Conservation (phyloP, 1,140 invertebrate species). For the Sminthurinus signatus region DNA sequence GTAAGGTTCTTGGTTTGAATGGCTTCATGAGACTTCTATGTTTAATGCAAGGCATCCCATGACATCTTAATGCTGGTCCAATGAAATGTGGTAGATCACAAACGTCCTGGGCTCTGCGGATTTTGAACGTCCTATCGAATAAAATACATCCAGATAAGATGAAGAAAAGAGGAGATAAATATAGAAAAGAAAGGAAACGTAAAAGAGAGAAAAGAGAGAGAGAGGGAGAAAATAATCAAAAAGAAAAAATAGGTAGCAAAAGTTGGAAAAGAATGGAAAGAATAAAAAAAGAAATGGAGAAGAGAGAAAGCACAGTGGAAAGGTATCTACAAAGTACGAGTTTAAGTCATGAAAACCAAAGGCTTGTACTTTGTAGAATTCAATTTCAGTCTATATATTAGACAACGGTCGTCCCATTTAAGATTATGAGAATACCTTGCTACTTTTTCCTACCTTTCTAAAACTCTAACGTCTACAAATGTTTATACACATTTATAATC, state of each 20-base stretch:
- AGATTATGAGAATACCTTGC: neutral
- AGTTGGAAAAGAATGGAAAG: no score
- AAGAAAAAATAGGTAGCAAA: no score
- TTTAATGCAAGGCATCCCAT: slow-evolving; percentile 30
- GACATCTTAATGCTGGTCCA: slow-evolving; percentile 25
- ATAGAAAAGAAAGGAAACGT: neutral
- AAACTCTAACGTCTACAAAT: no score
- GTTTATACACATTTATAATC: no score
- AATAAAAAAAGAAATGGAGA: no score
- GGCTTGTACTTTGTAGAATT: neutral
- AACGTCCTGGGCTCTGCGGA: slow-evolving; percentile 15
- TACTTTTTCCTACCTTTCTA: no score
- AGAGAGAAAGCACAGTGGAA: no score
- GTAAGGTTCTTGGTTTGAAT: slow-evolving; percentile 19
- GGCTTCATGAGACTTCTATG: slow-evolving; percentile 23
- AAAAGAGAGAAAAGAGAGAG: no score
- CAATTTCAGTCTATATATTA: neutral
- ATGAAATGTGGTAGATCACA: slow-evolving; percentile 25
- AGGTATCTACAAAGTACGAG: no score
- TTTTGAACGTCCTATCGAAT: slow-evolving; percentile 27
- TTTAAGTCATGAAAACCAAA: no score
- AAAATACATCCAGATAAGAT: slow-evolving; percentile 2
- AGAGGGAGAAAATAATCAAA: no score
- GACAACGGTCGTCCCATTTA: neutral
- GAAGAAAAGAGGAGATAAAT: neutral